Conservation (phyloP, 2,113 vertebrate species). For the Struthidea cinerea region DNA sequence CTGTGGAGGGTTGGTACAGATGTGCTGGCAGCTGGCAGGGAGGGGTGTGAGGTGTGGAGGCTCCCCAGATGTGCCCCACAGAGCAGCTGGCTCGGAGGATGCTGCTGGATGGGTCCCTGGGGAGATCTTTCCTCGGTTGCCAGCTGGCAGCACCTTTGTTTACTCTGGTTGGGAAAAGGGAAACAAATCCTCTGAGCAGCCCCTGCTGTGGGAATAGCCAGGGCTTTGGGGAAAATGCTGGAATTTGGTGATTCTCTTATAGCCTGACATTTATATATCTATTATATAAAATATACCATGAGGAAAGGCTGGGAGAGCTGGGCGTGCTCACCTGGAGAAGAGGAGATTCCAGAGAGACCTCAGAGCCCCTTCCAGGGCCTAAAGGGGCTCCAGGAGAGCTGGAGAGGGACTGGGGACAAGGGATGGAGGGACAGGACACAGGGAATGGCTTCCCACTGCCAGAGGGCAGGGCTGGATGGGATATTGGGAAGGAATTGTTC, state of each 20-base stretch:
- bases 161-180: background rate
- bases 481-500: background rate
- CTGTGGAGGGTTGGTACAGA: background rate
- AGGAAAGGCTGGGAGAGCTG: background rate
- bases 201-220: background rate
- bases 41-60: rapidly evolving
- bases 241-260: background rate
- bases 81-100: background rate
- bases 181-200: background rate
- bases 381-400: background rate
- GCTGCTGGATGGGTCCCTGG: background rate
- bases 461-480: background rate
- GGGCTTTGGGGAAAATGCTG: background rate
- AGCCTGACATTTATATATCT: background rate
- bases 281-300: background rate
- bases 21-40: background rate
- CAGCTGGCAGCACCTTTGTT: background rate
- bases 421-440: background rate
- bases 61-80: background rate
- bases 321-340: rapidly evolving
- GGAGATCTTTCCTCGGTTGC: background rate
- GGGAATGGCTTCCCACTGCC: background rate
- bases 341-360: rapidly evolving
- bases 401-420: background rate
- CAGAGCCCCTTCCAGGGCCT: background rate